Conservation (phyloP, 2,888 invertebrate species). For the Carterocephalus palaemon region DNA sequence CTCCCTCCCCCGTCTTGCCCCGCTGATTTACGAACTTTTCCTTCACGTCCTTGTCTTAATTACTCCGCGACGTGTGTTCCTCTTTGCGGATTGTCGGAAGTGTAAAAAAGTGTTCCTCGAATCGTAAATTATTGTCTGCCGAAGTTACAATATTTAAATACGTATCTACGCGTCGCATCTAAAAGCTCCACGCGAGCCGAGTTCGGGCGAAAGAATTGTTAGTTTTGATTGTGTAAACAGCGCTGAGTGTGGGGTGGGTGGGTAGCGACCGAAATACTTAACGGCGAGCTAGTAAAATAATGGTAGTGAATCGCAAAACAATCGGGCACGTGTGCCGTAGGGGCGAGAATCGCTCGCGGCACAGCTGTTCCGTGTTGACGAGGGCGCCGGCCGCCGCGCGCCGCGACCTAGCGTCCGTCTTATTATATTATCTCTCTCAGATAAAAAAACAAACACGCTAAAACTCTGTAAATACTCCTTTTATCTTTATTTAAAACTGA, state of each 20-base stretch:
- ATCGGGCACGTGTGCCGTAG: constrained; percentile 12
- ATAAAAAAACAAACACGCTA: constrained; percentile 7
- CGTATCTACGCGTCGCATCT: constrained; percentile 1
- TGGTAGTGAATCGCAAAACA: constrained; percentile 16
- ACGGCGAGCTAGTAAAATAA: constrained; percentile 13
- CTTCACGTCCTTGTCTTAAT: constrained; percentile 40
- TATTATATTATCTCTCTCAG: constrained; percentile 8
- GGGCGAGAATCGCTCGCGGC: constrained; percentile 14
- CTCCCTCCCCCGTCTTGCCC: constrained; percentile 30
- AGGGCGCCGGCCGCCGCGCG: constrained; percentile 1
- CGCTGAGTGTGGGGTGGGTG: constrained; percentile 6
- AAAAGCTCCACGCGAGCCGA: constrained; percentile 8
- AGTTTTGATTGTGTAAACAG: constrained; percentile 17
- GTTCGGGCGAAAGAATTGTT: constrained; percentile 7
- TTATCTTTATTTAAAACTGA: neutral
- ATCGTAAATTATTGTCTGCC: too few relatives aligned
- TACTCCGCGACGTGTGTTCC: constrained; percentile 34
- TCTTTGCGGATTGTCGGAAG: too few relatives aligned
- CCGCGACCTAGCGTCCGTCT: constrained; percentile 1
- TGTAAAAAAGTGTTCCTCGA: constrained; percentile 37
- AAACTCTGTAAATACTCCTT: constrained; percentile 1
- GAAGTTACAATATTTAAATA: constrained; percentile 5
- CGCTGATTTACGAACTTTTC: constrained; percentile 52
- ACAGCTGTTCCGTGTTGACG: constrained; percentile 13
- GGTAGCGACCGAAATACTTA: constrained; percentile 12